Conservation (phyloP, 2,888 invertebrate species). For the Malthinus flaveolus region DNA sequence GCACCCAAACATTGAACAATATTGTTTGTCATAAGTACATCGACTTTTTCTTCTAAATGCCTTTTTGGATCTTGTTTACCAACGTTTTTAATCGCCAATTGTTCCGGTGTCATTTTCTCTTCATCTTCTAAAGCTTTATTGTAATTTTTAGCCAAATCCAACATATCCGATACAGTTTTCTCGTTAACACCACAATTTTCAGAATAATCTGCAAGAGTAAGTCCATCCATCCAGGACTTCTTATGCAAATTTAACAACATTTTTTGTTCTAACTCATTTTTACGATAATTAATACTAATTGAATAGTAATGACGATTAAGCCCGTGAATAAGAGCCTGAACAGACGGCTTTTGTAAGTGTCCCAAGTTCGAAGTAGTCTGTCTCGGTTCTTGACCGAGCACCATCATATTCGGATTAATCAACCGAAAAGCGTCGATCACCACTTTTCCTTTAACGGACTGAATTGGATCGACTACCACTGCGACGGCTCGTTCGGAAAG, state of each 20-base stretch:
- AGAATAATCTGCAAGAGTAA: slow-evolving; percentile 87
- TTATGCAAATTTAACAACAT: slow-evolving; percentile 99
- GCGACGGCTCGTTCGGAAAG: slow-evolving; percentile 97
- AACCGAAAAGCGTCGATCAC: slow-evolving; percentile 98
- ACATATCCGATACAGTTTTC: slow-evolving; percentile 92
- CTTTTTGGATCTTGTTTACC: slow-evolving; percentile 99
- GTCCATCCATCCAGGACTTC: slow-evolving; percentile 98
- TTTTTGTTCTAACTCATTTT: slow-evolving; percentile 98
- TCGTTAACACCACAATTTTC: slow-evolving; percentile 94
- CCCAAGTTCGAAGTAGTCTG: slow-evolving; percentile 99
- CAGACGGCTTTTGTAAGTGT: slow-evolving; percentile 97
- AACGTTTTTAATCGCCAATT: slow-evolving; percentile 98
- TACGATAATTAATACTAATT: slow-evolving; percentile 98
- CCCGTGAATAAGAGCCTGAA: slow-evolving; percentile 98
- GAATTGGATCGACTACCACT: slow-evolving; percentile 99
- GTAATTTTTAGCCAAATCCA: slow-evolving; percentile 96
- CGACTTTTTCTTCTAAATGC: slow-evolving; percentile 98
- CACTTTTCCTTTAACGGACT: slow-evolving; percentile 98
- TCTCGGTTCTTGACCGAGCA: slow-evolving; percentile 95
- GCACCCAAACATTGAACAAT: slow-evolving; percentile 98
- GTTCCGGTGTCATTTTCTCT: slow-evolving; percentile 99
- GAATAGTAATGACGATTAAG: slow-evolving; percentile 99
- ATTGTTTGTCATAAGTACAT: slow-evolving; percentile 94
- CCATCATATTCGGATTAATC: slow-evolving; percentile 99
- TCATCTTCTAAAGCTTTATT: slow-evolving; percentile 92